Conservation (phyloP, 2,888 invertebrate species). For the Campoplex nolae region DNA sequence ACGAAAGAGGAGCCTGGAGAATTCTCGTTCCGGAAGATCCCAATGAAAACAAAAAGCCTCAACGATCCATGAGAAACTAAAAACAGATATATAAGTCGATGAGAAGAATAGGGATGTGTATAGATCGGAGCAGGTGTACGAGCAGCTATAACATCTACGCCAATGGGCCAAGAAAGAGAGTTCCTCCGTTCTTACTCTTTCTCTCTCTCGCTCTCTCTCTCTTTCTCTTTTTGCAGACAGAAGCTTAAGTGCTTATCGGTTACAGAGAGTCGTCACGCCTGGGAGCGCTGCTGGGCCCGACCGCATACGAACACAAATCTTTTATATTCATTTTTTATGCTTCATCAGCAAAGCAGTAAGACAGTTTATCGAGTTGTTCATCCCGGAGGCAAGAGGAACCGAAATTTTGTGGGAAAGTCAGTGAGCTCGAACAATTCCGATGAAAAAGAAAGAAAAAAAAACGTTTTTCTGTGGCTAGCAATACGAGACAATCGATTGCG, state of each 20-base stretch:
- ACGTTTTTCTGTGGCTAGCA: neutral
- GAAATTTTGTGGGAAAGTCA: slow-evolving; percentile 52
- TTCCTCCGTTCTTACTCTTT: slow-evolving; percentile 32
- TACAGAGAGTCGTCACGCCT: slow-evolving; percentile 47
- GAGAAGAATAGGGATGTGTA: slow-evolving; percentile 23
- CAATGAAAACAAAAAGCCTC: slow-evolving; percentile 49
- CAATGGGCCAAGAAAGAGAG: slow-evolving; percentile 36
- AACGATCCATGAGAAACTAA: slow-evolving; percentile 44
- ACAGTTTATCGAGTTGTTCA: slow-evolving; percentile 29
- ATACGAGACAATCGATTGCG: slow-evolving; percentile 30
- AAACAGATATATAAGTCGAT: slow-evolving; percentile 19
- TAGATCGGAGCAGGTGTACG: slow-evolving; percentile 49
- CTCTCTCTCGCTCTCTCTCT: slow-evolving; percentile 23
- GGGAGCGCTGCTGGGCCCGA: slow-evolving; percentile 9
- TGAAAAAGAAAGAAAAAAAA: neutral
- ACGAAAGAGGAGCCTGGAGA: slow-evolving; percentile 15
- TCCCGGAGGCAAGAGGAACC: slow-evolving; percentile 1
- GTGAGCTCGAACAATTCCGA: slow-evolving; percentile 36
- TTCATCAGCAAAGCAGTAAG: slow-evolving; percentile 21
- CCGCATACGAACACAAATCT: slow-evolving; percentile 8
- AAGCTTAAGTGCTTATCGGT: slow-evolving; percentile 55
- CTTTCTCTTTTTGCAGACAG: slow-evolving; percentile 26
- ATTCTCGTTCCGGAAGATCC: slow-evolving; percentile 50
- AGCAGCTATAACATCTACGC: slow-evolving; percentile 44
- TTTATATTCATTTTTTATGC: slow-evolving; percentile 29